Evolutionary conservation across 2,888 invertebrate genomes (phyloP).

Genomic region (Crocallis elinguaria): DNA sequence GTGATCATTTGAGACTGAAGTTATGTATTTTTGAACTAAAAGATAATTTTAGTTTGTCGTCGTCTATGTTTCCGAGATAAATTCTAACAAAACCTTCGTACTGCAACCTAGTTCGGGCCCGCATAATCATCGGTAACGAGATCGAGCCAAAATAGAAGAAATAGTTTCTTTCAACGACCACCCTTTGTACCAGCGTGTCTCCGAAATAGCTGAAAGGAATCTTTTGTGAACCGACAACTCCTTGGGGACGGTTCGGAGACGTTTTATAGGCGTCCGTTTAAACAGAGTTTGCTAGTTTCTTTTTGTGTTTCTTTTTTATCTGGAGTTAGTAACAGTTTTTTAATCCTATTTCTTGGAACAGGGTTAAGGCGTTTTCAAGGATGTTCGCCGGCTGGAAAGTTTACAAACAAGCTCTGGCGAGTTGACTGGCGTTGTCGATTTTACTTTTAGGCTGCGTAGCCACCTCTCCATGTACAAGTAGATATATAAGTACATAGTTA

Average conservation of each 20-base stretch:
- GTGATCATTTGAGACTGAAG: no score
- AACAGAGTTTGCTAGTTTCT: conserved; percentile 23
- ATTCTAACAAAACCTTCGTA: neutral
- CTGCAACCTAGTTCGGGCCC: conserved; percentile 29
- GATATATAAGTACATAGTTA: no score
- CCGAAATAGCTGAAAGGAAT: conserved; percentile 39
- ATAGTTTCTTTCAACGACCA: conserved; percentile 40
- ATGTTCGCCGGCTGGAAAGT: conserved; percentile 6
- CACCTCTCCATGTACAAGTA: no score
- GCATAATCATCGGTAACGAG: conserved; percentile 42
- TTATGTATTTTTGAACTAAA: no score
- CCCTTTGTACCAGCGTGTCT: conserved; percentile 50
- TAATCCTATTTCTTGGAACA: conserved; percentile 14
- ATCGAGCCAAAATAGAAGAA: conserved; percentile 37
- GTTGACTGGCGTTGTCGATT: neutral
- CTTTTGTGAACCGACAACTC: conserved; percentile 47
- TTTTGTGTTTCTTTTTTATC: conserved; percentile 23
- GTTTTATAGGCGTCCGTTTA: conserved; percentile 36
- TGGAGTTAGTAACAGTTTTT: conserved; percentile 10
- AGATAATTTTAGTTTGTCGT: no score
- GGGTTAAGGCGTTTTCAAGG: conserved; percentile 9
- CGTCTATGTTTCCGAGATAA: no score
- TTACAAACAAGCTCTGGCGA: no score
- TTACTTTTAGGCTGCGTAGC: no score
- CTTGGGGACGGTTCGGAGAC: conserved; percentile 42